phyloP scores from a whole-genome alignment of 2,888 invertebrate species.

The Flabesymbios commensalis region DNA sequence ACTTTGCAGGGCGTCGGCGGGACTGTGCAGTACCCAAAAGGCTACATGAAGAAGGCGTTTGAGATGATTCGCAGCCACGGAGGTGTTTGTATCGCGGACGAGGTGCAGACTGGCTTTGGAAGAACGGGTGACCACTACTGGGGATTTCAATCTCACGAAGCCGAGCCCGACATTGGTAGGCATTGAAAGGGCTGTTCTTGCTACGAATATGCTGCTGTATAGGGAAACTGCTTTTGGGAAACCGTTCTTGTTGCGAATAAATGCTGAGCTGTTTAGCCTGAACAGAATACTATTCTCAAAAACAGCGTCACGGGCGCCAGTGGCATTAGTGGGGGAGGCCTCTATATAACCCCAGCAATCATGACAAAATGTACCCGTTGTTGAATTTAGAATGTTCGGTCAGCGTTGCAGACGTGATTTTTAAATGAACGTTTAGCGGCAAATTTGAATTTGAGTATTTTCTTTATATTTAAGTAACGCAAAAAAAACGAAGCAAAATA shows the following conservation, averaged over 20 bases:
- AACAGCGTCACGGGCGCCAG: neutral
- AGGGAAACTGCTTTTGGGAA: neutral
- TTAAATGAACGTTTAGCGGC: too few species aligned
- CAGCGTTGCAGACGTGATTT: too few species aligned
- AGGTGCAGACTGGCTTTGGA: constrained; percentile 97
- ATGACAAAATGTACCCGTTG: too few species aligned
- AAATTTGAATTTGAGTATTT: too few species aligned
- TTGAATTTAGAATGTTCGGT: too few species aligned
- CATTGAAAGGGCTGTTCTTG: too few species aligned
- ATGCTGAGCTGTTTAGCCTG: neutral
- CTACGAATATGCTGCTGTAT: too few species aligned
- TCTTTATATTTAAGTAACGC: too few species aligned
- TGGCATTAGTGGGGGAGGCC: too few species aligned
- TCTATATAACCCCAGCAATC: too few species aligned
- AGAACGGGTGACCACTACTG: constrained; percentile 92
- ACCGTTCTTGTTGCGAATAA: neutral
- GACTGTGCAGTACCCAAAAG: constrained; percentile 86
- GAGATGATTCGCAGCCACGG: constrained; percentile 79
- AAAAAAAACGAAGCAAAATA: too few species aligned
- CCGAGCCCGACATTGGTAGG: constrained; percentile 80
- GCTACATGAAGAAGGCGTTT: constrained; percentile 80
- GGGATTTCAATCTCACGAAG: constrained; percentile 90
- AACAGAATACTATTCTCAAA: neutral
- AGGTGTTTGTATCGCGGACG: constrained; percentile 89
- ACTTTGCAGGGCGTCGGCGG: constrained; percentile 81